Percentiles rank a stretch among this genome's conserved stretches.
Evolutionary conservation across 2,113 vertebrate species (phyloP).

Genomic region (Paramormyrops kingsleyae): DNA sequence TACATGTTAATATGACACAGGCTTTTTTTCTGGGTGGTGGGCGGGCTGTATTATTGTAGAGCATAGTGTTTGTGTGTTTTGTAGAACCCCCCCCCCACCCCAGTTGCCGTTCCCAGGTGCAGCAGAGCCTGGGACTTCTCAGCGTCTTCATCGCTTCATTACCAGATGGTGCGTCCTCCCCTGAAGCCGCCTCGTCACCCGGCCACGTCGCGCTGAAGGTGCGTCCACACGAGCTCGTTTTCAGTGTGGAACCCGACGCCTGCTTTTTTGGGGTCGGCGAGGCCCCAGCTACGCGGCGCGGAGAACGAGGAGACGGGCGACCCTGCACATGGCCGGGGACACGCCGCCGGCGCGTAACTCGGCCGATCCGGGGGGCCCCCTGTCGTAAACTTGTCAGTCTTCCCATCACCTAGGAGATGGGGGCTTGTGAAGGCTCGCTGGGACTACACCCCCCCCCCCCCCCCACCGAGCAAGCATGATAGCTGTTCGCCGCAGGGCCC

Average conservation of each 20-base stretch:
- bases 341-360: neutral
- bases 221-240: neutral
- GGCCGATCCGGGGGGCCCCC: neutral
- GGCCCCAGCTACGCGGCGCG: neutral
- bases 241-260: neutral
- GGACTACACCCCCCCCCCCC: too few relatives aligned
- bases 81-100: neutral
- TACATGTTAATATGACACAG: neutral
- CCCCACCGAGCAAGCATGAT: neutral
- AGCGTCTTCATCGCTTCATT: slow-evolving; percentile 20
- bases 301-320: neutral
- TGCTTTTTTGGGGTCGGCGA: neutral
- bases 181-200: neutral
- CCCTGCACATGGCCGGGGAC: neutral
- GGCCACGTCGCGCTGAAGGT: neutral
- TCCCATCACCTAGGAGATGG: neutral
- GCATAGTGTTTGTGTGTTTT: neutral
- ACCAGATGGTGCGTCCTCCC: neutral
- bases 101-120: neutral
- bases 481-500: neutral
- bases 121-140: neutral
- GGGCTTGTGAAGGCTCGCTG: neutral
- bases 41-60: neutral
- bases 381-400: neutral
- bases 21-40: neutral